These are phyloP conservation scores for Drosophila albomicans DNA, from an alignment of 1,140 invertebrate species.

Conservation along the genomic window DNA sequence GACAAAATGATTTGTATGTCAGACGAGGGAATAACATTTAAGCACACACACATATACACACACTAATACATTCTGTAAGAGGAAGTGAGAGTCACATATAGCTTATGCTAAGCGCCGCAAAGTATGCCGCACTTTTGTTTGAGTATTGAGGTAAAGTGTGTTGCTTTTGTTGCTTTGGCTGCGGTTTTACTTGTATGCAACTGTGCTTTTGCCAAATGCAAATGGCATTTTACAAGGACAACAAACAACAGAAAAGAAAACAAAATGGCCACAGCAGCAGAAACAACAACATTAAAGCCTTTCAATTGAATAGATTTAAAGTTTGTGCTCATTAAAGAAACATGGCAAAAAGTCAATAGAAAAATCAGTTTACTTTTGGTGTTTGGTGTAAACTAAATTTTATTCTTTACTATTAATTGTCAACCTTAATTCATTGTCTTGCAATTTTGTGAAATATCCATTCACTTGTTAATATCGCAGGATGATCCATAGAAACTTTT, in stretches of 20 bases:
- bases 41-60: slow-evolving; percentile 3
- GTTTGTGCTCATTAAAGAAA: slow-evolving; percentile 38
- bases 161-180: slow-evolving; percentile 57
- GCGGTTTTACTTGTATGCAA: slow-evolving; percentile 4
- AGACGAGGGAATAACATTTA: slow-evolving; percentile 49
- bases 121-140: slow-evolving; percentile 75
- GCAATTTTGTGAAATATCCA: background rate
- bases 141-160: slow-evolving; percentile 79
- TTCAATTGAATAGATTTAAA: slow-evolving; percentile 63
- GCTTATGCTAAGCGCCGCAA: slow-evolving; percentile 66
- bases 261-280: slow-evolving; percentile 4
- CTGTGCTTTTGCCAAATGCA: slow-evolving; percentile 76
- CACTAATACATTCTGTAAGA: slow-evolving; percentile 1
- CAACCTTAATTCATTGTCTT: too few species aligned
- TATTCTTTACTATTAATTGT: too few species aligned
- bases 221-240: slow-evolving; percentile 76
- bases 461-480: slow-evolving; percentile 12
- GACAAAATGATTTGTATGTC: slow-evolving; percentile 79
- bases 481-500: slow-evolving; percentile 38
- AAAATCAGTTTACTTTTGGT: background rate
- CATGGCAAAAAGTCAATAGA: slow-evolving; percentile 31
- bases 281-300: background rate
- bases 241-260: slow-evolving; percentile 31
- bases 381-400: background rate
- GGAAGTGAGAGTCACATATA: background rate